Base-by-base conservation (phyloP, 2,113 vertebrate species). In the Illadopsis cleaveri region DNA sequence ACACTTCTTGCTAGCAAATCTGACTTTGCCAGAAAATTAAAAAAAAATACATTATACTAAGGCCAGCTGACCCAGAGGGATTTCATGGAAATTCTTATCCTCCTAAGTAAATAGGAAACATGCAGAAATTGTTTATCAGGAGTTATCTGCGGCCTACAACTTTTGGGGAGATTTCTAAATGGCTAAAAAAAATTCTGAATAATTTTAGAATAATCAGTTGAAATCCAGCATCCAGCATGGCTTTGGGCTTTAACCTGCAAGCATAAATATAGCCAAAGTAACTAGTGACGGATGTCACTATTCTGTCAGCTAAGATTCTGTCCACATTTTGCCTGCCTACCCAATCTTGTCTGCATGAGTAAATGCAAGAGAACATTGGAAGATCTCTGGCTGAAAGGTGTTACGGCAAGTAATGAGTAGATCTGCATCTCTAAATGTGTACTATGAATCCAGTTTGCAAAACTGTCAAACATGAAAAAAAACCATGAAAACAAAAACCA, bases 11-110 rank as follows among this genome's bases (percentile, higher is more conserved):
- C 12, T 56, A 56, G 6, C 17, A 75, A 66, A 79, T 33, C 1
- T 11, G 25, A 21, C 40, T 54, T 86, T 44, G 15, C 4, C 16
- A 81, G 19, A 3, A 77, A 68, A 77, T 56, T 35, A 3, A 9
- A 35, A 6, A 6, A 42, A 10, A 16, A 35, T 4, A 9, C 0
- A 0, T 4, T 33, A 2, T 27, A 40, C 3, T 51, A 72, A 61
- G 22, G 16, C 14, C 9, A 81, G 14, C 6, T 65, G 30, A 48
- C 9, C 51, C 1, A 65, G 11, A 51, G 3, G 15, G 13, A 2
- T 47, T 60, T 42, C 14, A 24, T 33, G 11, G n/a, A 21, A 84
- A 77, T 61, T 61, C 24, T 65, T 72, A 45, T 5, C 22, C 28
- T 54, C 12, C 12, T 54, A 58, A 68, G 33, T 33, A 71, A 76